A percentile compares a stretch with the other conserved stretches of the same genome.
phyloP scores from a whole-genome alignment of 2,888 invertebrate species.

The Criorhina ranunculi region DNA sequence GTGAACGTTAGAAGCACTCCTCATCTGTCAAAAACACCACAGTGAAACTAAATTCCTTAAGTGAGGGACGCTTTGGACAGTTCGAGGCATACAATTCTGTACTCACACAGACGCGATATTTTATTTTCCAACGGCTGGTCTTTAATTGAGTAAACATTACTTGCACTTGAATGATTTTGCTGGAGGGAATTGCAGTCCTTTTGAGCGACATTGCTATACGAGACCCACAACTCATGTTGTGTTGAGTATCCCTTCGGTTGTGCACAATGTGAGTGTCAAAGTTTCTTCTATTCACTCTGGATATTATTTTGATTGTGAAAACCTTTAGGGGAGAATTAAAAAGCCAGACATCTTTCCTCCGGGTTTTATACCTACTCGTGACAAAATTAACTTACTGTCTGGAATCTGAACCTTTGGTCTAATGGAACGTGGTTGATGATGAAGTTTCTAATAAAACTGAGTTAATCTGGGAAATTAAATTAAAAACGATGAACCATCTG shows the following conservation, averaged over 20 bases:
- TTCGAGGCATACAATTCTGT: conserved; percentile 29
- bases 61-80: background rate
- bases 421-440: conserved; percentile 28
- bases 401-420: conserved; percentile 43
- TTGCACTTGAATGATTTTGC: conserved; percentile 36
- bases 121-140: conserved; percentile 52
- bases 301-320: conserved; percentile 8
- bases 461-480: conserved; percentile 2
- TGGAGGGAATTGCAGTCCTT: conserved; percentile 1
- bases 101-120: conserved; percentile 34
- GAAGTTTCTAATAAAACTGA: background rate
- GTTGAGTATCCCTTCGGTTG: background rate
- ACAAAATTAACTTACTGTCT: conserved; percentile 25
- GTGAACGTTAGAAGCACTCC: too few species aligned
- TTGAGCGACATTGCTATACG: background rate
- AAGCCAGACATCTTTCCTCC: conserved; percentile 30
- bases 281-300: background rate
- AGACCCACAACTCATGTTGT: background rate
- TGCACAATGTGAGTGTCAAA: conserved; percentile 19
- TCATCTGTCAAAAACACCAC: background rate
- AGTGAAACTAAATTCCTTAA: background rate
- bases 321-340: conserved; percentile 21
- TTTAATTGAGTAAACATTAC: conserved; percentile 61
- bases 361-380: background rate
- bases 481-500: conserved; percentile 12